Evolutionary conservation across 2,888 invertebrate species (phyloP).

Genomic region (Drosophila formosana): DNA sequence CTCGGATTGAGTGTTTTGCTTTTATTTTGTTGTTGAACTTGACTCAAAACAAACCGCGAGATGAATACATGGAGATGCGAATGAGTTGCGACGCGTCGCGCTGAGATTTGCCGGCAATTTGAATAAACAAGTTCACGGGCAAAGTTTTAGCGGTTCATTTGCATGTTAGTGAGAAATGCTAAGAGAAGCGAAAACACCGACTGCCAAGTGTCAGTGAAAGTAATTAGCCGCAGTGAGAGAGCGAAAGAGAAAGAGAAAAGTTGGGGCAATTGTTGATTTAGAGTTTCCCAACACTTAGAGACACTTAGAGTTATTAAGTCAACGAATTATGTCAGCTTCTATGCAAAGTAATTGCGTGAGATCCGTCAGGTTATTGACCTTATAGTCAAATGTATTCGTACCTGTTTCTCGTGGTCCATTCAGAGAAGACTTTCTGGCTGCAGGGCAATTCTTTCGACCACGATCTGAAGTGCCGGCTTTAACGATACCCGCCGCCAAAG

Average conservation of each 20-base stretch:
- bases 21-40: conserved; percentile 4
- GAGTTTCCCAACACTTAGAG: not conserved
- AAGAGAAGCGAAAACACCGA: conserved; percentile 21
- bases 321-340: not conserved
- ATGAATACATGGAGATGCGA: conserved; percentile 23
- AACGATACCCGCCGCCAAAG: conserved; percentile 41
- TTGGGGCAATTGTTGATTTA: not conserved
- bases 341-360: conserved; percentile 17
- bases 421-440: conserved; percentile 8
- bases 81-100: conserved; percentile 7
- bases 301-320: conserved; percentile 4
- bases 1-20: conserved; percentile 40
- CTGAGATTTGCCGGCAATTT: conserved; percentile 63
- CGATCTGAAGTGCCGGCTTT: conserved; percentile 11
- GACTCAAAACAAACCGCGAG: conserved; percentile 46
- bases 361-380: conserved; percentile 54
- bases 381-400: not conserved
- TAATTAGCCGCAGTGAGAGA: conserved; percentile 43
- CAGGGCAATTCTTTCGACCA: conserved; percentile 57
- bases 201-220: conserved; percentile 55
- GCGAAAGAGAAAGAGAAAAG: conserved; percentile 8
- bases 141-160: conserved; percentile 65
- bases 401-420: conserved; percentile 19
- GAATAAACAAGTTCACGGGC: conserved; percentile 75
- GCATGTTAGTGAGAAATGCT: conserved; percentile 56